Base-by-base conservation (phyloP, 1,140 invertebrate species). In the Pogonognathellus flavescens region DNA sequence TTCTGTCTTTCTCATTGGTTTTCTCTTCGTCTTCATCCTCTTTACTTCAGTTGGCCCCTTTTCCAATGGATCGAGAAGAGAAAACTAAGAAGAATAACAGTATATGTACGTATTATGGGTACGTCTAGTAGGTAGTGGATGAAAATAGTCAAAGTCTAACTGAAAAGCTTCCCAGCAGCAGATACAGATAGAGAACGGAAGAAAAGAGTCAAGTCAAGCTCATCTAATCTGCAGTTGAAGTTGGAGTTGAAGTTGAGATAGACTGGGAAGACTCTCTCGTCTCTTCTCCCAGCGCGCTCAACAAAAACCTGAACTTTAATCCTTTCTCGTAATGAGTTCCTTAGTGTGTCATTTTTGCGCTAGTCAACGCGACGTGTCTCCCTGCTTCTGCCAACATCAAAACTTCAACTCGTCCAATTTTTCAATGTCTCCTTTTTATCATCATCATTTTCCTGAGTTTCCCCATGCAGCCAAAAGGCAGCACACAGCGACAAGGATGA, bases 401-500 rank as follows among this genome's bases (percentile, higher is more conserved):
- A 81, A 81, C 57, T 57, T 59, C 60, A 85, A 82, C 76, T 85
- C 81, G 72, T 83, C 85, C 85, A 86, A 86, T 86, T 83, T 86
- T 86, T 86, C 85, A 86, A 86, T 66, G 85, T 86, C 85, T 86
- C 57, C 50, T 55, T 86, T 83, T 83, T 86, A 86, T 86, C 85
- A 86, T 76, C 31, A 25, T 76, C 31, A 25, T 60, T 59, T 25
- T 22, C 20, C 18, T 66, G 20, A n/a, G 20, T 66, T 5, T 22
- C 8, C 60, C 25, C 18, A 66, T 8, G 25, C 60, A 20, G 7
- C 20, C 22, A 11, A 11, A 66, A 20, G 60, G 18, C 60, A 25
- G 18, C 20, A 8, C 14, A 25, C 60, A n/a, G n/a, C n/a, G n/a
- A 66, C 60, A 22, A n/a, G n/a, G n/a, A n/a, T n/a, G n/a, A 49